Evolutionary conservation across 2,888 invertebrate genomes (phyloP).

Genomic region (Plusia festucae): DNA sequence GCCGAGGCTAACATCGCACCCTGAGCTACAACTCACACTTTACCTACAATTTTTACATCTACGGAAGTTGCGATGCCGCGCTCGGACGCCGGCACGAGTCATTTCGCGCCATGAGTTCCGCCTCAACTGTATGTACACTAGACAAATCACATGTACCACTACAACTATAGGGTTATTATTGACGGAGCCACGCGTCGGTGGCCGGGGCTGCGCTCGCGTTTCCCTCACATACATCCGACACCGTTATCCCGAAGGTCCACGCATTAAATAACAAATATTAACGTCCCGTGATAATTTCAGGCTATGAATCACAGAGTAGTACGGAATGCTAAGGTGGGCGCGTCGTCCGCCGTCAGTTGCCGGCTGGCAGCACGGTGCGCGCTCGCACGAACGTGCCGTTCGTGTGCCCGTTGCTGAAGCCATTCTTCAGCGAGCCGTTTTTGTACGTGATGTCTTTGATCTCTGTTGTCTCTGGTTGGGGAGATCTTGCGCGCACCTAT

Average conservation of each 20-base stretch:
- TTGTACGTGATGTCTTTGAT: slow-evolving; percentile 71
- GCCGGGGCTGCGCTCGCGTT: slow-evolving; percentile 36
- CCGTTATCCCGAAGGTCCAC: slow-evolving; percentile 61
- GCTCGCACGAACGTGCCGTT: slow-evolving; percentile 69
- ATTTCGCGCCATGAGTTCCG: slow-evolving; percentile 5
- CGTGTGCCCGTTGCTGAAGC: slow-evolving; percentile 79
- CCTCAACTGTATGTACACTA: slow-evolving; percentile 81
- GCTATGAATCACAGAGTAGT: slow-evolving; percentile 75
- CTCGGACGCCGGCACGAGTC: neutral
- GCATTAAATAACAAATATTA: slow-evolving; percentile 55
- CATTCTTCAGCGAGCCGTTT: slow-evolving; percentile 80
- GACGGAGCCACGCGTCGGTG: slow-evolving; percentile 35
- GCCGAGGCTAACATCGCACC: neutral
- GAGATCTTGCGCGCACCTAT: slow-evolving; percentile 75
- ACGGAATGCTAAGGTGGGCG: slow-evolving; percentile 67
- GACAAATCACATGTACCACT: slow-evolving; percentile 84
- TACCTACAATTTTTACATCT: neutral
- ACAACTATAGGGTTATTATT: slow-evolving; percentile 61
- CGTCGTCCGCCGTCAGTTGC: slow-evolving; percentile 79
- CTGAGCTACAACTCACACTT: neutral
- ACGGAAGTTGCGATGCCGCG: slow-evolving; percentile 1
- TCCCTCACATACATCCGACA: slow-evolving; percentile 43
- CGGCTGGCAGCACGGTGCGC: slow-evolving; percentile 84
- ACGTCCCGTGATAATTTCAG: slow-evolving; percentile 59
- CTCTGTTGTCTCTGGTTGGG: slow-evolving; percentile 69